Conservation (phyloP, 2,797 vertebrate species). For the Fratercula arctica region DNA sequence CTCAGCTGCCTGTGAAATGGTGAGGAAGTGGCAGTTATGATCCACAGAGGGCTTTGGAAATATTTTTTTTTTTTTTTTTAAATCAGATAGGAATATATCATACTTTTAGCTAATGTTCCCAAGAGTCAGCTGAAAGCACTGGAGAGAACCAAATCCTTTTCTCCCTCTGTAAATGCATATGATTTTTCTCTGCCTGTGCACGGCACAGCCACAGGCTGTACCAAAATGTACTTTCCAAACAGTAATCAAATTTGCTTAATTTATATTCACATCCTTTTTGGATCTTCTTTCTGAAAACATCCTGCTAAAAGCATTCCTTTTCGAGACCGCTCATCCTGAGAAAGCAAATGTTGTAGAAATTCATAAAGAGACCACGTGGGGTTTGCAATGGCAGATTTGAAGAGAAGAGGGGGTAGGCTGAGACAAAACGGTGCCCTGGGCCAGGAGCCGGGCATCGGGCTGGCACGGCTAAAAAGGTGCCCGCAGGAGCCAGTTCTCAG, state of each 20-base stretch:
- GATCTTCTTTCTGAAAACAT: not conserved
- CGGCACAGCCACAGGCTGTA: not conserved
- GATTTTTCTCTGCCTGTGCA: not conserved
- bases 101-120: not conserved
- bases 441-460: not conserved
- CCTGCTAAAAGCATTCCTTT: not conserved
- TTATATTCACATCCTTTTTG: not conserved
- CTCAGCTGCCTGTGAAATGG: not conserved
- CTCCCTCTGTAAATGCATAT: not conserved
- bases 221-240: constrained; percentile 1
- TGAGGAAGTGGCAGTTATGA: not conserved
- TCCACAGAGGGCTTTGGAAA: not conserved
- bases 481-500: not conserved
- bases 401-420: not conserved
- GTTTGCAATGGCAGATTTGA: not conserved
- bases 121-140: not conserved
- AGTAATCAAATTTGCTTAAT: not conserved
- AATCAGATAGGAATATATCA: not conserved
- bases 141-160: not conserved
- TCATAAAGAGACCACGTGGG: not conserved
- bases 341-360: not conserved
- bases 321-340: accelerated
- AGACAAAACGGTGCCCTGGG: not conserved
- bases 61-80: not conserved
- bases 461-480: not conserved